Conservation (phyloP, 2,888 invertebrate genomes). For the Drosophila falleni region DNA sequence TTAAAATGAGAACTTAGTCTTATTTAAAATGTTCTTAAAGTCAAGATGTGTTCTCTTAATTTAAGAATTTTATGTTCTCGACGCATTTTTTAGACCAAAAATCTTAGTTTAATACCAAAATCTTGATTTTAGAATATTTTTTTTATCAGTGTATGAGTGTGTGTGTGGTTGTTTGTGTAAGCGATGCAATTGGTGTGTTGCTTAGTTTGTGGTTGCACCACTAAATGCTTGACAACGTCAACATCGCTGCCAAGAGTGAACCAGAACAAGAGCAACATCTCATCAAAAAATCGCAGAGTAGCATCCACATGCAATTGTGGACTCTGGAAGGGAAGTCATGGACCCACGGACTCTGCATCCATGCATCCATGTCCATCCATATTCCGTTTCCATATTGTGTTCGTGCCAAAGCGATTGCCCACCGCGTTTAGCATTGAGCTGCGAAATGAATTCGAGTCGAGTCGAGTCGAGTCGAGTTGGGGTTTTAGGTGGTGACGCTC, state of each 20-base stretch:
- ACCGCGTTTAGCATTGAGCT: slow-evolving; percentile 19
- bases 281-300: slow-evolving; percentile 6
- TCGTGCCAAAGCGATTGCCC: slow-evolving; percentile 48
- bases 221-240: slow-evolving; percentile 50
- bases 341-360: not conserved
- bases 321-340: slow-evolving; percentile 6
- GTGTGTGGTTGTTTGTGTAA: slow-evolving; percentile 7
- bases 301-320: not conserved
- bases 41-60: too few relatives aligned
- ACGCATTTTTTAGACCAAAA: too few relatives aligned
- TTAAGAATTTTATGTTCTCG: too few relatives aligned
- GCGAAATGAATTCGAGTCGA: slow-evolving; percentile 7
- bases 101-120: too few relatives aligned
- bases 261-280: slow-evolving; percentile 12
- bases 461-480: slow-evolving; percentile 3
- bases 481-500: slow-evolving; percentile 23
- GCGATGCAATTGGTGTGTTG: slow-evolving; percentile 39
- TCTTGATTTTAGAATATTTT: too few relatives aligned
- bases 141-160: too few relatives aligned
- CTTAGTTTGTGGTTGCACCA: slow-evolving; percentile 37
- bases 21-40: too few relatives aligned
- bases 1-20: too few relatives aligned
- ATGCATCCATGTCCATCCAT: slow-evolving; percentile 43
- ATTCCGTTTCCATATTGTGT: slow-evolving; percentile 45
- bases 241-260: slow-evolving; percentile 32